These are phyloP conservation scores for Rattus rattus DNA, from an alignment of 2,113 vertebrate species.

Conservation along the genomic window DNA sequence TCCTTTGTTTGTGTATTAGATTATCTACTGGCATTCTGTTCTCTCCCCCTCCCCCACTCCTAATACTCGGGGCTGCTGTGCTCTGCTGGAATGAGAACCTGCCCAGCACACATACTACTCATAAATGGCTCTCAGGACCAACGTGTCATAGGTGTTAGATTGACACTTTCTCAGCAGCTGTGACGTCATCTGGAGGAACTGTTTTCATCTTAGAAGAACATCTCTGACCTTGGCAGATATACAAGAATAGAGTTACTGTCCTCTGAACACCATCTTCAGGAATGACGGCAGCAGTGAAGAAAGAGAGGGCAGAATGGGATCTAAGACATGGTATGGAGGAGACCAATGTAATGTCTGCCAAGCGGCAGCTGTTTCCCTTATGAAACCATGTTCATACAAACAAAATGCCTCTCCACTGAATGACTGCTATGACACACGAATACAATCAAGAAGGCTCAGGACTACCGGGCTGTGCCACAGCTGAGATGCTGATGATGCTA, in stretches of 20 bases:
- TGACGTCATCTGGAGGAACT: not conserved
- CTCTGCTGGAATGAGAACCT: conserved; percentile 2
- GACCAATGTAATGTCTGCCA: not conserved
- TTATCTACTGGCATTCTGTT: not conserved
- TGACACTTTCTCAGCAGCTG: not conserved
- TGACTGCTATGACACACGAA: not conserved
- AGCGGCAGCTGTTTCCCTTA: conserved; percentile 21
- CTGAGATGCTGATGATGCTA: not conserved
- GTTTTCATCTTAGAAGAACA: not conserved
- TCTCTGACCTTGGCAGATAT: conserved; percentile 1
- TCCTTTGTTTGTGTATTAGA: not conserved
- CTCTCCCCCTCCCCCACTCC: not conserved
- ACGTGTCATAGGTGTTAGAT: not conserved
- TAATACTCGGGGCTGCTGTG: not conserved
- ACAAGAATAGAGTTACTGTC: not conserved
- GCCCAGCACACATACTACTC: not conserved
- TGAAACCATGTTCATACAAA: not conserved
- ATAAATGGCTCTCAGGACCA: not conserved
- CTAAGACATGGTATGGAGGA: conserved; percentile 14
- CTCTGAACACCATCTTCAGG: not conserved
- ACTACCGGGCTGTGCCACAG: not conserved
- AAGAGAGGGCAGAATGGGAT: not conserved
- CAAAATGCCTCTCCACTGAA: not conserved
- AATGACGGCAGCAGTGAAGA: not conserved
- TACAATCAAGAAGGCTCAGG: not conserved